Conservation (phyloP, 2,888 invertebrate species). For the Ethmia dodecea region DNA sequence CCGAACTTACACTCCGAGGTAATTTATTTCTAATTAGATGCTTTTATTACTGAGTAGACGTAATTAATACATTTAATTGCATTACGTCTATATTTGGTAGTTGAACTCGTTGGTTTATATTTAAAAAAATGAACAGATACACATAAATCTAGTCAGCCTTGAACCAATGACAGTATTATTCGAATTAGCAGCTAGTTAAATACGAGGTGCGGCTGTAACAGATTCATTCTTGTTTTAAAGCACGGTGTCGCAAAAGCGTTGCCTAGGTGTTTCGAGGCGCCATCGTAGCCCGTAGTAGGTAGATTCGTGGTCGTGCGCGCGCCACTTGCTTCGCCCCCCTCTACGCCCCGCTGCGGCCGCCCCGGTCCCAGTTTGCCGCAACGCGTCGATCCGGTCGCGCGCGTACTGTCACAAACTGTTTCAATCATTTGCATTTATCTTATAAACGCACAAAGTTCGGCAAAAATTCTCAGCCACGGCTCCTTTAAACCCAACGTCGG, state of each 20-base stretch:
- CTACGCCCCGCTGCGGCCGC: conserved; percentile 52
- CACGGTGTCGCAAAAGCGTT: conserved; percentile 68
- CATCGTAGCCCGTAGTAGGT: conserved; percentile 68
- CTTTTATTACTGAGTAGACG: no score
- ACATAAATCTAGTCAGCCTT: conserved; percentile 57
- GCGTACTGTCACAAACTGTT: conserved; percentile 43
- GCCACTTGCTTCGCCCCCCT: conserved; percentile 58
- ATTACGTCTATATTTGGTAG: no score
- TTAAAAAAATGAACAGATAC: conserved; percentile 26
- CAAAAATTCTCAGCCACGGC: conserved; percentile 48
- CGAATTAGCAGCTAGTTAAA: conserved; percentile 38
- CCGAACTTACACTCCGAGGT: no score
- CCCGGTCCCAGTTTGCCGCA: conserved; percentile 72
- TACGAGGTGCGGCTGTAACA: conserved; percentile 42
- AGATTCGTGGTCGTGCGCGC: conserved; percentile 63
- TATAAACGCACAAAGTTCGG: conserved; percentile 49
- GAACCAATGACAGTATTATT: conserved; percentile 50
- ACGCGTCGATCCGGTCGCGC: conserved; percentile 70
- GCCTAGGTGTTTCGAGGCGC: conserved; percentile 69
- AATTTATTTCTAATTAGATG: no score
- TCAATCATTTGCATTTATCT: conserved; percentile 37
- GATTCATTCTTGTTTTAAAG: conserved; percentile 54
- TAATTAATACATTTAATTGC: no score
- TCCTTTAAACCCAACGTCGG: conserved; percentile 46
- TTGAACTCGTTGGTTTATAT: no score